Conservation (phyloP, 2,888 invertebrate species). For the Agonopterix heracliana region DNA sequence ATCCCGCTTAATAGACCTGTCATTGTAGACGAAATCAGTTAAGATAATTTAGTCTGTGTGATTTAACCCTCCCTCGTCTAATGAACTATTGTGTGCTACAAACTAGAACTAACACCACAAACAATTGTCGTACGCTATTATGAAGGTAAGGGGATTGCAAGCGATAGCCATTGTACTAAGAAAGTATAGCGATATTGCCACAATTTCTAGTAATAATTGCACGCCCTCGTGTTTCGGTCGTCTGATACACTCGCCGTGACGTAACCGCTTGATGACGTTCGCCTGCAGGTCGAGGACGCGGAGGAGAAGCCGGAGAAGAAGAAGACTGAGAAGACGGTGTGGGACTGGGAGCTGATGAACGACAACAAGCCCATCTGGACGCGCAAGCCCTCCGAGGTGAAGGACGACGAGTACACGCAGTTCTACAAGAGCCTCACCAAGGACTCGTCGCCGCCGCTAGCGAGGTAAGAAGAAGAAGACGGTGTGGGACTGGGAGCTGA, state of each 20-base stretch:
- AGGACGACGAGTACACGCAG: slow-evolving; percentile 92
- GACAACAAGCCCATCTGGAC: slow-evolving; percentile 99
- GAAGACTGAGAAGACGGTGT: slow-evolving; percentile 95
- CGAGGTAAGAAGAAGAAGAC: slow-evolving; percentile 91
- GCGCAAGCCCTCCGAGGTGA: slow-evolving; percentile 88
- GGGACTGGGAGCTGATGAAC: slow-evolving; percentile 98
- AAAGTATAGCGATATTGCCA: too few relatives aligned
- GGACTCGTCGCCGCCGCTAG: slow-evolving; percentile 88
- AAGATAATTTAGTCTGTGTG: too few relatives aligned
- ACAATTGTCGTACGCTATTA: too few relatives aligned
- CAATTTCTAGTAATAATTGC: too few relatives aligned
- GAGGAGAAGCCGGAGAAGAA: slow-evolving; percentile 83
- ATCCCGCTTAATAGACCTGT: too few relatives aligned
- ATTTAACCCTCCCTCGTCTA: too few relatives aligned
- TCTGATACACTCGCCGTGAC: not conserved
- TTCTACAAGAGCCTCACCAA: slow-evolving; percentile 98
- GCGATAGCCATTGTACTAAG: not conserved
- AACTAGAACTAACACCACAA: too few relatives aligned
- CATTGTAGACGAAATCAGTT: too few relatives aligned
- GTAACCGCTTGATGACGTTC: not conserved
- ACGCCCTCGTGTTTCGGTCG: not conserved
- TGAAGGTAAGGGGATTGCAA: not conserved
- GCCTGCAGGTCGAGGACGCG: slow-evolving; percentile 81
- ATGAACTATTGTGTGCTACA: too few relatives aligned
- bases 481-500: slow-evolving; percentile 97